phyloP scores from a whole-genome alignment of 2,113 vertebrate species.

The Circaetus cinerascens region DNA sequence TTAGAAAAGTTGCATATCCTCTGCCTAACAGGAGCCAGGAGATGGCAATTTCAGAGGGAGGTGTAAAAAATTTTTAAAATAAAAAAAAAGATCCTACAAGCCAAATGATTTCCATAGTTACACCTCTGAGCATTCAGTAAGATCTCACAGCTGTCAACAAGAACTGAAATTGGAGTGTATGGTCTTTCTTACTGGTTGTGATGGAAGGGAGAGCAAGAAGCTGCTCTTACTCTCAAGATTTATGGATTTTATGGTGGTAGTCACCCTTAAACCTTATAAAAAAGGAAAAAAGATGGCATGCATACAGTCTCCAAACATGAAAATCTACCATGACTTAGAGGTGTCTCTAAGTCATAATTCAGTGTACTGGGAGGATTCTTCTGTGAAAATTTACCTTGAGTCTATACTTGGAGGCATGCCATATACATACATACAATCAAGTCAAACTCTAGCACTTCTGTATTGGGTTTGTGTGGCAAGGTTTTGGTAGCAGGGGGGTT shows the following conservation, averaged over 20 bases:
- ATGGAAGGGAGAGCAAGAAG: background rate
- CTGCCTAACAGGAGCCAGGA: background rate
- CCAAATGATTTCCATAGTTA: constrained; percentile 44
- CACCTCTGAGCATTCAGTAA: background rate
- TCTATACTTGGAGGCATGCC: background rate
- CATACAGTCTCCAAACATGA: background rate
- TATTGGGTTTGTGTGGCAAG: too few relatives aligned
- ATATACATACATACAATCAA: background rate
- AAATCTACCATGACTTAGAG: background rate
- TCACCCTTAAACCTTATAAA: background rate
- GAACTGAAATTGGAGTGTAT: background rate
- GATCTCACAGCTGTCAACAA: constrained; percentile 24
- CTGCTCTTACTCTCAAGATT: background rate
- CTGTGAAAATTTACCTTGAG: background rate
- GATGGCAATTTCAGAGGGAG: background rate
- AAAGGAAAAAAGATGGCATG: background rate
- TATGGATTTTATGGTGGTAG: background rate
- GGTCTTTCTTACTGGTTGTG: background rate
- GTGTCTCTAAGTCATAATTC: background rate
- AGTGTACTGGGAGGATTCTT: background rate
- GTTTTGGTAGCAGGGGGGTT: too few relatives aligned
- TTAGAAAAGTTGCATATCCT: constrained; percentile 5
- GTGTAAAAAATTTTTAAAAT: constrained; percentile 29
- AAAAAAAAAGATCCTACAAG: background rate
- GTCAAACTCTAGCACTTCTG: background rate